phyloP scores from a whole-genome alignment of 2,888 invertebrate genomes.

The Gortyna flavago region DNA sequence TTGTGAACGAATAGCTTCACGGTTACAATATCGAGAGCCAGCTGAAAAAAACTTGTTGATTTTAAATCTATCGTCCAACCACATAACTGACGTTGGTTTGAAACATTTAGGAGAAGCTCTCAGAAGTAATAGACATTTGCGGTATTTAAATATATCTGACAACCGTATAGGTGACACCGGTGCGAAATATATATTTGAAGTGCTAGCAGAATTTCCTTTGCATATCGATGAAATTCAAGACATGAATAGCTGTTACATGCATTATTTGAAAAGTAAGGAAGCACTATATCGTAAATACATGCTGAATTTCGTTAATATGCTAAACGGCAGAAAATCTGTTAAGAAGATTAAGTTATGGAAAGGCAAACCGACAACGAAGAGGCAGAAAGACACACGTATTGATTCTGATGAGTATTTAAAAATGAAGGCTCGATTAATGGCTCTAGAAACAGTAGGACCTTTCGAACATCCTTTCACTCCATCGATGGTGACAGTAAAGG shows the following conservation, averaged over 20 bases:
- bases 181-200: conserved; percentile 71
- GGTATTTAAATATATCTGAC: conserved; percentile 80
- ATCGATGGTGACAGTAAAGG: conserved; percentile 52
- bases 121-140: conserved; percentile 79
- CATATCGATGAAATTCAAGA: conserved; percentile 70
- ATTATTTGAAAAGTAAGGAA: conserved; percentile 61
- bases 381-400: conserved; percentile 35
- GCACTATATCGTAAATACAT: no score
- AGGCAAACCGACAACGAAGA: conserved; percentile 49
- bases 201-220: conserved; percentile 75
- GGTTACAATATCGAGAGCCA: conserved; percentile 64
- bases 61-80: conserved; percentile 80
- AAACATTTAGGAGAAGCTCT: conserved; percentile 74
- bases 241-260: conserved; percentile 63
- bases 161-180: conserved; percentile 78
- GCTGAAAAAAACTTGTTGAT: conserved; percentile 70
- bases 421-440: conserved; percentile 67
- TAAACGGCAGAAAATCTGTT: conserved; percentile 51
- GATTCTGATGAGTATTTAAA: conserved; percentile 56
- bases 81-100: conserved; percentile 79
- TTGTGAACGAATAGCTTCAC: conserved; percentile 70
- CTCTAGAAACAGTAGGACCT: conserved; percentile 68
- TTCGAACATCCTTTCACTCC: conserved; percentile 72
- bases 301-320: conserved; percentile 49
- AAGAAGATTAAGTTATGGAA: conserved; percentile 52